Evolutionary conservation across 2,797 vertebrate species (phyloP).

Genomic region (Syngnathus acus): DNA sequence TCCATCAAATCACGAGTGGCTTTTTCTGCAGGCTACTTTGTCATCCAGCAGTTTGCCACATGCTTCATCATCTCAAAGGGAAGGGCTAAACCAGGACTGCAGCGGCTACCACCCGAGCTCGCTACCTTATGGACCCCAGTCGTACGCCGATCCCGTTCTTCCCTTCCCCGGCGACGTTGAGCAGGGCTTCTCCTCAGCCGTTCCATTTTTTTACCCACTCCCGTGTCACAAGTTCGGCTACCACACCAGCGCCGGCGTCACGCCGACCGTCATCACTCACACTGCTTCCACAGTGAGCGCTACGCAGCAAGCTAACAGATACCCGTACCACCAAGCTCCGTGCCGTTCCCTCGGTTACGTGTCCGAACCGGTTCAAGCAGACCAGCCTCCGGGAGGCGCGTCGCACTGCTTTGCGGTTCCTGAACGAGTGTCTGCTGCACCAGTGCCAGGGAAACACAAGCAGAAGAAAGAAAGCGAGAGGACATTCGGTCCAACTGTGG

Average conservation of each 20-base stretch:
- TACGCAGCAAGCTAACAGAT: slow-evolving; percentile 39
- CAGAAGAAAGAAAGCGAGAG: slow-evolving; percentile 54
- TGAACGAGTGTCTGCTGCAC: slow-evolving; percentile 44
- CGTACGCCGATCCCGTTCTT: slow-evolving; percentile 36
- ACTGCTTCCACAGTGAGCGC: slow-evolving; percentile 53
- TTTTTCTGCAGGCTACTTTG: slow-evolving; percentile 48
- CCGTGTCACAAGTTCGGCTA: slow-evolving; percentile 71
- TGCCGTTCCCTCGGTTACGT: slow-evolving; percentile 51
- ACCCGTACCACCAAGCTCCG: slow-evolving; percentile 44
- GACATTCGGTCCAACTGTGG: slow-evolving; percentile 16
- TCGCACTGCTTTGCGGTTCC: slow-evolving; percentile 59
- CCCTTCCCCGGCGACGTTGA: slow-evolving; percentile 34
- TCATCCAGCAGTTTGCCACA: slow-evolving; percentile 48
- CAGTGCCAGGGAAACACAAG: slow-evolving; percentile 56
- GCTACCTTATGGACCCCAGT: slow-evolving; percentile 49
- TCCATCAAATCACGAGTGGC: neutral
- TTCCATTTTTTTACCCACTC: slow-evolving; percentile 55
- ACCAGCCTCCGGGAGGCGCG: slow-evolving; percentile 22
- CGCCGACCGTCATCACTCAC: slow-evolving; percentile 62
- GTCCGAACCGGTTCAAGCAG: slow-evolving; percentile 27
- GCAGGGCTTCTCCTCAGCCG: slow-evolving; percentile 39
- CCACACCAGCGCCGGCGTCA: slow-evolving; percentile 21
- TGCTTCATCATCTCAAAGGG: slow-evolving; percentile 42
- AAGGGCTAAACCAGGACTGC: slow-evolving; percentile 57
- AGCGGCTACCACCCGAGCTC: slow-evolving; percentile 61